These are phyloP conservation scores for Lineus longissimus DNA, from an alignment of 1,140 invertebrate genomes.

Conservation along the genomic window DNA sequence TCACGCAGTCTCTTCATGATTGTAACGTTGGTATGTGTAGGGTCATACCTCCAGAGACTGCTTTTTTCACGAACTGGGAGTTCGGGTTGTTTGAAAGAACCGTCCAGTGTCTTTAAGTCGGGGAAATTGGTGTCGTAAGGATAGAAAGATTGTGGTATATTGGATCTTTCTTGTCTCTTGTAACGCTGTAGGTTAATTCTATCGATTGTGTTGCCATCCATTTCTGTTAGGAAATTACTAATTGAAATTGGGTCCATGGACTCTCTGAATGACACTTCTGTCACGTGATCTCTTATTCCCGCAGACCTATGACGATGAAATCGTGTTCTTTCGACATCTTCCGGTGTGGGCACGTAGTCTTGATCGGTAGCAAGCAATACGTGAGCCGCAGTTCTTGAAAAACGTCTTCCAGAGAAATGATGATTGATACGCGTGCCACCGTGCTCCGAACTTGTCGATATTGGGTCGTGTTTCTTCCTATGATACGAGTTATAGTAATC, in stretches of 20 bases:
- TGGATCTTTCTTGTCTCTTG: conserved; percentile 1
- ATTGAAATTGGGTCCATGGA: neutral
- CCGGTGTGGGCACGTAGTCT: neutral
- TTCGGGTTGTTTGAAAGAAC: neutral
- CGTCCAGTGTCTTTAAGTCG: neutral
- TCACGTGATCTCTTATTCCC: neutral
- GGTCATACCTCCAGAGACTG: neutral
- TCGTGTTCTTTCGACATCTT: neutral
- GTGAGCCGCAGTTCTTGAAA: neutral
- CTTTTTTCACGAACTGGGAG: neutral
- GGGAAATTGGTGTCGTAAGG: neutral
- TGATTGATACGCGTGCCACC: neutral
- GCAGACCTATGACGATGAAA: neutral
- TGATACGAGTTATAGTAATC: neutral
- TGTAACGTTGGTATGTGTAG: neutral
- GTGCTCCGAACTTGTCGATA: neutral
- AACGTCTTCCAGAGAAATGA: neutral
- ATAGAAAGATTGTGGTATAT: conserved; percentile 2
- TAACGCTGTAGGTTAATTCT: neutral
- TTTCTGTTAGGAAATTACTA: neutral
- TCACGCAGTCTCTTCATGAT: neutral
- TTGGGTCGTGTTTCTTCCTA: neutral
- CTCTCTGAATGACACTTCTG: neutral
- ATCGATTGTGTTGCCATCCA: neutral
- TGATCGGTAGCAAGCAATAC: neutral